Base-by-base conservation (phyloP, 2,113 vertebrate genomes). In the Typhlomys cinereus region DNA sequence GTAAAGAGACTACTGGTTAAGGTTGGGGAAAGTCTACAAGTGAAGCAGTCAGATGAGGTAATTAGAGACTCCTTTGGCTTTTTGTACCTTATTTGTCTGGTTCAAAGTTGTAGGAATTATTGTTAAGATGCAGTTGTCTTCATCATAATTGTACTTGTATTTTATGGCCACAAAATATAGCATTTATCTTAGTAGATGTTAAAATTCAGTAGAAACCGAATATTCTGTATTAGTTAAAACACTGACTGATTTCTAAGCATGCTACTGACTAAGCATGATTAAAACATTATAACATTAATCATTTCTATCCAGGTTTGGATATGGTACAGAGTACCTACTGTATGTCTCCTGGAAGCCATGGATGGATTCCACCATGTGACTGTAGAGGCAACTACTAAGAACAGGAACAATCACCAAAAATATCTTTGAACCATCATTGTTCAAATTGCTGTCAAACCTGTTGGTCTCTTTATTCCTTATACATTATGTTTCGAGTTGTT, bases 201-300 rank as follows among this genome's bases (percentile, higher is more conserved):
- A 36, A 94, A 78, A 86, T 86, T 18, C 15, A 59, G n/a, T 78
- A 82, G 39, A 20, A 64, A 74, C 23, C 52, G 54, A n/a, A 7
- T 86, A 20, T 50, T 59, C 70, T 78, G 69, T 83, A 78, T 34
- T 39, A 90, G 17, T 82, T 73, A 90, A 71, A 82, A 79, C 67
- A 57, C 11, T 39, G 41, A 52, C n/a, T 70, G 75, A 36, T 78
- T 61, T 85, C 41, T 78, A 69, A 84, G 34, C 7, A 6, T 31
- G 31, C 36, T 20, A 39, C 31, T 54, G 59, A 92, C 88, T 79
- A 89, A 41, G 61, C 14, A 9, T 46, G 15, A 84, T 83, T 59
- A 66, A 78, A 87, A n/a, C n/a, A n/a, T n/a, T 48, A 27, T 14
- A 87, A 78, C 78, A 57, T 29, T 79, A 90, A 20, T 46, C 23